Percentiles rank a stretch among this genome's conserved stretches.
These are phyloP conservation scores for Ophion slaviceki DNA, from an alignment of 2,888 invertebrate genomes.

Conservation along the genomic window DNA sequence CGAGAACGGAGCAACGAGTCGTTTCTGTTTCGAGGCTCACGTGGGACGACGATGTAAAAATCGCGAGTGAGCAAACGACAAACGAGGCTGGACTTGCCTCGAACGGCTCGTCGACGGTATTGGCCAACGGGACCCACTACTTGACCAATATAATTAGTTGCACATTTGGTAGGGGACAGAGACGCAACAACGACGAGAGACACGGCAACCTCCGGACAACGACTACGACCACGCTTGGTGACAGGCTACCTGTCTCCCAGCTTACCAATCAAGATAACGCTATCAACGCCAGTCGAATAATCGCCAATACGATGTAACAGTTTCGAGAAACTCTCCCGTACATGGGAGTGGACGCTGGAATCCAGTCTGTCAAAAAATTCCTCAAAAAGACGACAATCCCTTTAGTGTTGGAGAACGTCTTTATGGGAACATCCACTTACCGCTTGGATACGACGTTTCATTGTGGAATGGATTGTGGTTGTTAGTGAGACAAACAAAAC, in stretches of 20 bases:
- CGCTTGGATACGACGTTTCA: neutral
- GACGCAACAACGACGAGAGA: slow-evolving; percentile 50
- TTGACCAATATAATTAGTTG: slow-evolving; percentile 66
- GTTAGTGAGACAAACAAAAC: neutral
- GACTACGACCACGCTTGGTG: slow-evolving; percentile 9
- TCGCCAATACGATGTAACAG: slow-evolving; percentile 44
- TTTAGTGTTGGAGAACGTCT: neutral
- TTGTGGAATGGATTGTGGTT: too few relatives aligned
- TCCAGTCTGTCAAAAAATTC: slow-evolving; percentile 8
- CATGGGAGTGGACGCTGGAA: neutral
- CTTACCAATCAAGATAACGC: slow-evolving; percentile 39
- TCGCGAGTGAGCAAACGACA: slow-evolving; percentile 43
- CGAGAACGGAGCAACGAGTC: slow-evolving; percentile 23
- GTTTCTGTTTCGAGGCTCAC: slow-evolving; percentile 4
- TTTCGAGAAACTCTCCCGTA: neutral
- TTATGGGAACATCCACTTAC: neutral
- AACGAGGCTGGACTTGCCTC: slow-evolving; percentile 17
- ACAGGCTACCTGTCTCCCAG: slow-evolving; percentile 37
- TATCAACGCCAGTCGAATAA: slow-evolving; percentile 22
- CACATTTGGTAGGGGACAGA: slow-evolving; percentile 65
- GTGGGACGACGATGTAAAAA: slow-evolving; percentile 59
- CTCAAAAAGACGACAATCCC: neutral
- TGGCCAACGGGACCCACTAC: slow-evolving; percentile 65
- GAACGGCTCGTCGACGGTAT: slow-evolving; percentile 49
- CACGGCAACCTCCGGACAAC: slow-evolving; percentile 27